Base-by-base conservation (phyloP, 2,888 invertebrate species). In the Alentia gelatinosa region DNA sequence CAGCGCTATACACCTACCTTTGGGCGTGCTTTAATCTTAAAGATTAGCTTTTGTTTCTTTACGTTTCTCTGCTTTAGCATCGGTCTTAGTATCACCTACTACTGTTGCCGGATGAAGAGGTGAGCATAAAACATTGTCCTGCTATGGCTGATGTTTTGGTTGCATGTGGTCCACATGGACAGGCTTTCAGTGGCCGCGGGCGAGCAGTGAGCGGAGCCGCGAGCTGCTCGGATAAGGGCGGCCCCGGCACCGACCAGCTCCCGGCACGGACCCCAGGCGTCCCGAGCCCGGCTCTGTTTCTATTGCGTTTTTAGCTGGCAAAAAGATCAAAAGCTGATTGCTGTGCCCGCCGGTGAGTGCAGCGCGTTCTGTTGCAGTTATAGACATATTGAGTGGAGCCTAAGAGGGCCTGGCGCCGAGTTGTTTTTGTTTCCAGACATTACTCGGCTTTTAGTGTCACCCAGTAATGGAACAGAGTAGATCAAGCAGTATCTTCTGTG, bases 281-380 rank as follows among this genome's bases (percentile, higher is more conserved):
- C 68, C 4, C 68, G 26, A 30, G 68, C 68, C 68, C 12, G 30
- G 12, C 68, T 1, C 4, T 30, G 30, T 68, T 26, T 30, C 68
- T 30, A 26, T 0, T 68, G 33, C 30, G n/a, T 68, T 68, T 68
- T 68, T 68, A 68, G 1, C 68, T 30, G 26, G 33, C 30, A 68
- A 68, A 30, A 68, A 68, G 68, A 68, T 68, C 68, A 68, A 68
- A 68, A 68, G 68, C n/a, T 68, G 68, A 68, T 68, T 68, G 26
- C 68, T 30, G 68, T n/a, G 68, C 68, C 30, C 68, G 68, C 68
- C 68, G 68, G 30, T 26, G 68, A 30, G 68, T 12, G 68, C n/a
- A 56, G 56, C 19, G 3, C 19, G n/a, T n/a, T n/a, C 56, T 68
- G 63, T 63, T 9, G 63, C 12, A 15, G 63, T 63, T 63, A 26